Conservation (phyloP, 2,888 invertebrate species). For the Eumerus sabulonum region DNA sequence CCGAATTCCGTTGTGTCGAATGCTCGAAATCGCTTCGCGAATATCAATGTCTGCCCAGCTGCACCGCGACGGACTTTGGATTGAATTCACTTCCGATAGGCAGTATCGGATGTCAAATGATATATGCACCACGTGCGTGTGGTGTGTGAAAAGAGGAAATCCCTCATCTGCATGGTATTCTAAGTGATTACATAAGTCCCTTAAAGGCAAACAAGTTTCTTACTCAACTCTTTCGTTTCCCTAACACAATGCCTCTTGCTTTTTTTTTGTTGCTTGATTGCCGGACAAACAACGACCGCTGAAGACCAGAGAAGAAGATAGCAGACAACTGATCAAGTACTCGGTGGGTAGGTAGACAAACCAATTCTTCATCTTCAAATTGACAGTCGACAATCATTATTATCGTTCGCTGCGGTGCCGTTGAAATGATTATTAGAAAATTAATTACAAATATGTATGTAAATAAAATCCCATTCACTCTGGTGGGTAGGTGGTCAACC, state of each 20-base stretch:
- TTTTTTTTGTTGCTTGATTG: no score
- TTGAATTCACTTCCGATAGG: constrained; percentile 25
- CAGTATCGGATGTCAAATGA: not conserved
- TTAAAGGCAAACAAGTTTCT: constrained; percentile 9
- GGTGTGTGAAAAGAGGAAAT: not conserved
- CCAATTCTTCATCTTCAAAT: constrained; percentile 22
- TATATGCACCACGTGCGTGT: constrained; percentile 23
- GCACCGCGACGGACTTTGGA: not conserved
- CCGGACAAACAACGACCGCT: no score
- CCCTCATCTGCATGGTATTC: not conserved
- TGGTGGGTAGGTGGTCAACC: constrained; percentile 28
- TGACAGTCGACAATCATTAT: constrained; percentile 39
- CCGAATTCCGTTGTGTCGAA: constrained; percentile 23
- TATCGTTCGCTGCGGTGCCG: constrained; percentile 1
- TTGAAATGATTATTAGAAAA: constrained; percentile 31
- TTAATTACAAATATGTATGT: constrained; percentile 37
- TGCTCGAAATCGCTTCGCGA: constrained; percentile 27
- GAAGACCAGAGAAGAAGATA: no score
- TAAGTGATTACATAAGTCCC: constrained; percentile 14
- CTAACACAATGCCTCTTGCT: no score
- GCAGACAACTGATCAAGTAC: no score
- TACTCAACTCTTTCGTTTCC: constrained; percentile 7
- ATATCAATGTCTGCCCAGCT: constrained; percentile 28
- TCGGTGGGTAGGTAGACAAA: constrained; percentile 7
- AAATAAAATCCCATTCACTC: constrained; percentile 41